Conservation (phyloP, 1,140 invertebrate genomes). For the Cydia fagiglandana region DNA sequence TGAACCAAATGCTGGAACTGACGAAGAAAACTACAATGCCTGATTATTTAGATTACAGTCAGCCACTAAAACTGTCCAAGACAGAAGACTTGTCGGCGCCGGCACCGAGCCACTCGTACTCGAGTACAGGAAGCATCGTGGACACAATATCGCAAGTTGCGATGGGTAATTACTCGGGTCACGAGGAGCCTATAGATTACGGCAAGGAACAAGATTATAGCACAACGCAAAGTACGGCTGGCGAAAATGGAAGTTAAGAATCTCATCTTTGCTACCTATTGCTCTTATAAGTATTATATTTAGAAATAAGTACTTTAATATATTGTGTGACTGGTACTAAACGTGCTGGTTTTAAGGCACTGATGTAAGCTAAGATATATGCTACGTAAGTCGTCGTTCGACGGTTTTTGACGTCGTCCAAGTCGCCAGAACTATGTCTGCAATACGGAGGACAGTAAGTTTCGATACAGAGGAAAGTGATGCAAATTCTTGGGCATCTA, state of each 20-base stretch:
- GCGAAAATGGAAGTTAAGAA: conserved; percentile 60
- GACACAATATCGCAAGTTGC: conserved; percentile 72
- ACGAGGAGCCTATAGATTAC: conserved; percentile 66
- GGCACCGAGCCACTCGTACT: conserved; percentile 65
- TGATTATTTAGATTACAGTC: conserved; percentile 72
- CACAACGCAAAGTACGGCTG: conserved; percentile 50
- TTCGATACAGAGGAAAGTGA: too few species aligned
- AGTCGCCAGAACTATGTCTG: too few species aligned
- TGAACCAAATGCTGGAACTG: conserved; percentile 77
- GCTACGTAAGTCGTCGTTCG: not conserved
- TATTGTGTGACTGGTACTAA: not conserved
- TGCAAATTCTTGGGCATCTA: too few species aligned
- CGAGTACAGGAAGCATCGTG: conserved; percentile 64
- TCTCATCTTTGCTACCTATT: not conserved
- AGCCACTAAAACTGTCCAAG: conserved; percentile 68
- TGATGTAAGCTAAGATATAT: not conserved
- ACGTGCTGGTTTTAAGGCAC: not conserved
- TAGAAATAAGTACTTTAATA: not conserved
- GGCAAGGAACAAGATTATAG: conserved; percentile 68
- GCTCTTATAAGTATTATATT: conserved; percentile 1
- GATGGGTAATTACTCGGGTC: conserved; percentile 69
- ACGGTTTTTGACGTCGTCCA: not conserved
- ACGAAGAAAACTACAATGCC: conserved; percentile 77
- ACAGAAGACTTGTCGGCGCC: conserved; percentile 63
- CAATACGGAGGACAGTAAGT: too few species aligned